phyloP scores from a whole-genome alignment of 2,113 vertebrate species.

The Speoplatyrhinus poulsoni region DNA sequence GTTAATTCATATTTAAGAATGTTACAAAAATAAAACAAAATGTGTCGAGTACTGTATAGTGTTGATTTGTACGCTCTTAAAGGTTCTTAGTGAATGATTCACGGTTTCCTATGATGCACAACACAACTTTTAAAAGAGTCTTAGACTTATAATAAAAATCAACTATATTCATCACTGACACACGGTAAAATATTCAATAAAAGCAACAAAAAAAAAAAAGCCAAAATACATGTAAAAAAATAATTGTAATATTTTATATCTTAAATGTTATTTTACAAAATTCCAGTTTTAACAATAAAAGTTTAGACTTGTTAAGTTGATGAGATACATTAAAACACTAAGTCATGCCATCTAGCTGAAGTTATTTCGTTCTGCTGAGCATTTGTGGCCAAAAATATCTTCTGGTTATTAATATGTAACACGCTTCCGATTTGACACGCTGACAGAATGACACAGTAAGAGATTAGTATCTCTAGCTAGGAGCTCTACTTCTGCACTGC shows the following conservation, averaged over 20 bases:
- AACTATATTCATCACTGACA: constrained; percentile 80
- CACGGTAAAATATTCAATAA: constrained; percentile 73
- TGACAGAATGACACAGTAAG: constrained; percentile 39
- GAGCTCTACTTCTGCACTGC: constrained; percentile 25
- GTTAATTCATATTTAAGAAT: constrained; percentile 45
- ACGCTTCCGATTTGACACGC: constrained; percentile 15
- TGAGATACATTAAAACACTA: constrained; percentile 36
- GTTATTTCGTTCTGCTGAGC: constrained; percentile 30
- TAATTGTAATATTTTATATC: constrained; percentile 82
- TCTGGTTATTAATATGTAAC: constrained; percentile 19
- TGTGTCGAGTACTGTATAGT: constrained; percentile 58
- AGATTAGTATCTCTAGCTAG: constrained; percentile 31
- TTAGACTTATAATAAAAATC: constrained; percentile 72
- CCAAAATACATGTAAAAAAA: constrained; percentile 82
- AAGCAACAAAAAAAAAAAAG: constrained; percentile 79
- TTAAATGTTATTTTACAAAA: constrained; percentile 81
- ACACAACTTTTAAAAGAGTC: constrained; percentile 37
- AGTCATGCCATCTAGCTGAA: constrained; percentile 9
- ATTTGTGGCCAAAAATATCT: constrained; percentile 22
- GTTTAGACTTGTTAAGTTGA: constrained; percentile 61
- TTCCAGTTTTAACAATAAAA: constrained; percentile 73
- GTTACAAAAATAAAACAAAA: constrained; percentile 63
- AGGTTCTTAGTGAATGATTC: constrained; percentile 83
- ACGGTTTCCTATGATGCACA: constrained; percentile 44
- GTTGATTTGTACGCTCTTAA: constrained; percentile 70